Evolutionary conservation across 2,888 invertebrate species (phyloP).

Genomic region (Cephus sareptanus): DNA sequence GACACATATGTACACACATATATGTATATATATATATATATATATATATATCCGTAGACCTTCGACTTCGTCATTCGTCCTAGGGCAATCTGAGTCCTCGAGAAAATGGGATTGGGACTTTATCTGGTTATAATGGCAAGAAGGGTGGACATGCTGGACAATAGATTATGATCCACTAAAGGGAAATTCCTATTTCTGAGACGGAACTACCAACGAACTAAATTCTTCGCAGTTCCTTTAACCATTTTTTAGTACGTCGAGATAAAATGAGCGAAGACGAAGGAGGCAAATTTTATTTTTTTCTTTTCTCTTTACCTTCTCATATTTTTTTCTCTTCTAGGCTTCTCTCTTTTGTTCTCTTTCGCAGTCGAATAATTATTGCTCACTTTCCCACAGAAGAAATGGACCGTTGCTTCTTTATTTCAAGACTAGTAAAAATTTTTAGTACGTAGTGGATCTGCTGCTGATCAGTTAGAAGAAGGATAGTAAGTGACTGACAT

Average conservation of each 20-base stretch:
- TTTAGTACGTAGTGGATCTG: too few relatives aligned
- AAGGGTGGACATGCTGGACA: slow-evolving; percentile 19
- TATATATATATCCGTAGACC: too few relatives aligned
- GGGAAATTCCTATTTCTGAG: slow-evolving; percentile 26
- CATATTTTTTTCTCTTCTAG: slow-evolving; percentile 7
- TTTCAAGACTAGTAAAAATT: neutral
- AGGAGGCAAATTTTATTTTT: slow-evolving; percentile 10
- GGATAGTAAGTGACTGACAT: slow-evolving; percentile 6
- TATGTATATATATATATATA: too few relatives aligned
- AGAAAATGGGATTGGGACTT: too few relatives aligned
- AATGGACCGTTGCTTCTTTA: slow-evolving; percentile 2
- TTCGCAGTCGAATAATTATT: slow-evolving; percentile 3
- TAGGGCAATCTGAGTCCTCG: too few relatives aligned
- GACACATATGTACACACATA: too few relatives aligned
- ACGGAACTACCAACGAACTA: slow-evolving; percentile 15
- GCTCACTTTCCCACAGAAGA: neutral
- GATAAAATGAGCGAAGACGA: slow-evolving; percentile 13
- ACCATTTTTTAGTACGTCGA: slow-evolving; percentile 27
- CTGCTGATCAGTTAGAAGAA: neutral
- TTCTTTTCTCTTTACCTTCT: slow-evolving; percentile 24
- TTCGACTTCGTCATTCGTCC: too few relatives aligned
- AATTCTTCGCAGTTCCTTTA: slow-evolving; percentile 25
- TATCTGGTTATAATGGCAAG: slow-evolving; percentile 8
- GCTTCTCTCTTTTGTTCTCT: neutral
- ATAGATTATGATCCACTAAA: slow-evolving; percentile 37